Conservation (phyloP, 1,140 invertebrate genomes). For the Brachionus plicatilis region DNA sequence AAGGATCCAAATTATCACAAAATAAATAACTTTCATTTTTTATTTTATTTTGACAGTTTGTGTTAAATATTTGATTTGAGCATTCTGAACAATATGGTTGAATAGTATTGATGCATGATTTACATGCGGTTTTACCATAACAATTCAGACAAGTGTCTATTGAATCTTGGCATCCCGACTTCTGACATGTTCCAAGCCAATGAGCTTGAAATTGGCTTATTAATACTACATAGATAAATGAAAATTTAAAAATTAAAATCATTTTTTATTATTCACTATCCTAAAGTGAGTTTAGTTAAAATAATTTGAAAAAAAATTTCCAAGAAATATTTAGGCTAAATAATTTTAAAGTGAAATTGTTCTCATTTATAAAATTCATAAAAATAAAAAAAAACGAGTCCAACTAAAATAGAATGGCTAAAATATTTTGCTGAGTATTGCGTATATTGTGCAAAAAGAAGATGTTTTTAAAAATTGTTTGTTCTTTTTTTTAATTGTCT, state of each 20-base stretch:
- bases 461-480: too few relatives aligned
- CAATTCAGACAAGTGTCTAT: not conserved
- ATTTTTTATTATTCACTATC: too few relatives aligned
- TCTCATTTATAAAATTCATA: too few relatives aligned
- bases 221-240: too few relatives aligned
- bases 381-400: not conserved
- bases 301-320: too few relatives aligned
- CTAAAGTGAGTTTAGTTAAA: too few relatives aligned
- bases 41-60: not conserved
- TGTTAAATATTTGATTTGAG: not conserved
- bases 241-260: too few relatives aligned
- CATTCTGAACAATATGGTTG: not conserved
- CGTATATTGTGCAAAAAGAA: too few relatives aligned
- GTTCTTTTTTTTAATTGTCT: too few relatives aligned
- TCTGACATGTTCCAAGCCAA: not conserved
- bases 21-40: not conserved
- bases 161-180: not conserved
- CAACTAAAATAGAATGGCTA: not conserved
- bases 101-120: not conserved
- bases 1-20: not conserved
- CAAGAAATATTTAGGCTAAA: too few relatives aligned
- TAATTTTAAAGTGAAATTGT: too few relatives aligned
- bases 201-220: not conserved
- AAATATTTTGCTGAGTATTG: too few relatives aligned
- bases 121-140: not conserved